phyloP scores from a whole-genome alignment of 2,888 invertebrate species.

The Sabatieria punctata region DNA sequence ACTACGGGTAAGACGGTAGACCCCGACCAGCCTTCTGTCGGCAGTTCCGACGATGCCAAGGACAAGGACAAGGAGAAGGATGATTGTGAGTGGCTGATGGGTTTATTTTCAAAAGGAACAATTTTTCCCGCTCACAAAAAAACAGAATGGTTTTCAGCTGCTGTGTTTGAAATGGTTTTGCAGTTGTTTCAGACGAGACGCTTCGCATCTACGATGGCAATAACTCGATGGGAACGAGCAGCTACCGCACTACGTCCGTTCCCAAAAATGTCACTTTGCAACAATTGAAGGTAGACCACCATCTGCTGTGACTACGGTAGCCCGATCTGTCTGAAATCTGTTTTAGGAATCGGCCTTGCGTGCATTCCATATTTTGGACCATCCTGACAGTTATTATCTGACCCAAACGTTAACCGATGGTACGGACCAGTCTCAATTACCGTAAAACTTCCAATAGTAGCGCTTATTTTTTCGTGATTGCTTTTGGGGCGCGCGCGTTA shows the following conservation, averaged over 20 bases:
- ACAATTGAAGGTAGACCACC: slow-evolving; percentile 44
- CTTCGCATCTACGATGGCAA: slow-evolving; percentile 97
- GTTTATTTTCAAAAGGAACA: neutral
- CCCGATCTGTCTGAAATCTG: slow-evolving; percentile 3
- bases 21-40: neutral
- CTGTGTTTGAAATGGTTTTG: slow-evolving; percentile 7
- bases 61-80: slow-evolving; percentile 31
- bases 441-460: neutral
- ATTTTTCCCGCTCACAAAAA: slow-evolving; percentile 1
- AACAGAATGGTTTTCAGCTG: slow-evolving; percentile 8
- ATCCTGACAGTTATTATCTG: slow-evolving; percentile 56
- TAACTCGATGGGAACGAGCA: slow-evolving; percentile 68
- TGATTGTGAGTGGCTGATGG: slow-evolving; percentile 25
- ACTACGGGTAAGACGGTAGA: too few relatives aligned
- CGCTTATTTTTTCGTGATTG: too few relatives aligned
- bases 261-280: slow-evolving; percentile 70
- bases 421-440: slow-evolving; percentile 1
- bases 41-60: slow-evolving; percentile 4
- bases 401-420: slow-evolving; percentile 38
- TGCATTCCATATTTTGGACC: slow-evolving; percentile 81
- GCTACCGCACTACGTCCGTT: slow-evolving; percentile 80
- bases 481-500: too few relatives aligned
- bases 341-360: slow-evolving; percentile 58
- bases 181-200: slow-evolving; percentile 40
- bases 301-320: slow-evolving; percentile 1